Evolutionary conservation across 1,140 invertebrate species (phyloP).

Genomic region (Papilio aristodemus): DNA sequence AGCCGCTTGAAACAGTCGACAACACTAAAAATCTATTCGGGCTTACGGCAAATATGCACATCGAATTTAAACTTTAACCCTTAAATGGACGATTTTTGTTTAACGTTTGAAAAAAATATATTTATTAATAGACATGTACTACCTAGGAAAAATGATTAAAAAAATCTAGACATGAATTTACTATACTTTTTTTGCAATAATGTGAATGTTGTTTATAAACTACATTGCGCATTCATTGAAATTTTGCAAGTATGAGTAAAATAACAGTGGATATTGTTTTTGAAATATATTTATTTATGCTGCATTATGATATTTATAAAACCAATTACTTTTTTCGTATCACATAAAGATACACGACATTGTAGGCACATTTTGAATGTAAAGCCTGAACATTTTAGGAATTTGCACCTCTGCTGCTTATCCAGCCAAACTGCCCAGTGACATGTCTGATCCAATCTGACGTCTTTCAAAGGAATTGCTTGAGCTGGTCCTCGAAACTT

Average conservation of each 20-base stretch:
- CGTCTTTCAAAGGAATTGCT: too few species aligned
- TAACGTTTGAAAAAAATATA: conserved; percentile 49
- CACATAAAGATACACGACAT: too few species aligned
- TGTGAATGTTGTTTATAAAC: conserved; percentile 54
- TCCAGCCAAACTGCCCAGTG: too few species aligned
- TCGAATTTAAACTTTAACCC: too few species aligned
- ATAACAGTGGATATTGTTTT: conserved; percentile 53
- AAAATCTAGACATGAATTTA: conserved; percentile 51
- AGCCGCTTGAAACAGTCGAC: too few species aligned
- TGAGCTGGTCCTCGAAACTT: too few species aligned
- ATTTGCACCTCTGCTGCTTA: too few species aligned
- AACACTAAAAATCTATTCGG: too few species aligned
- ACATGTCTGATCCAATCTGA: too few species aligned
- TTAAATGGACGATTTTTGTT: conserved; percentile 44
- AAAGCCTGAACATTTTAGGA: too few species aligned
- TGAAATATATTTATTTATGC: conserved; percentile 55
- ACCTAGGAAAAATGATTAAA: conserved; percentile 51
- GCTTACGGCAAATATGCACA: too few species aligned
- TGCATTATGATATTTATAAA: conserved; percentile 60
- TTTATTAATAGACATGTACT: conserved; percentile 50
- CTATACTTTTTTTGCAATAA: neutral
- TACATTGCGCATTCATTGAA: conserved; percentile 50
- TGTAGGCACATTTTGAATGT: too few species aligned
- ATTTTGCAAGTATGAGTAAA: conserved; percentile 54
- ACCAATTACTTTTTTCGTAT: conserved; percentile 55